Evolutionary conservation across 2,888 invertebrate species (phyloP), one percentile per base, ranked within the genome.

Genomic region (Choreutis nemorana): DNA sequence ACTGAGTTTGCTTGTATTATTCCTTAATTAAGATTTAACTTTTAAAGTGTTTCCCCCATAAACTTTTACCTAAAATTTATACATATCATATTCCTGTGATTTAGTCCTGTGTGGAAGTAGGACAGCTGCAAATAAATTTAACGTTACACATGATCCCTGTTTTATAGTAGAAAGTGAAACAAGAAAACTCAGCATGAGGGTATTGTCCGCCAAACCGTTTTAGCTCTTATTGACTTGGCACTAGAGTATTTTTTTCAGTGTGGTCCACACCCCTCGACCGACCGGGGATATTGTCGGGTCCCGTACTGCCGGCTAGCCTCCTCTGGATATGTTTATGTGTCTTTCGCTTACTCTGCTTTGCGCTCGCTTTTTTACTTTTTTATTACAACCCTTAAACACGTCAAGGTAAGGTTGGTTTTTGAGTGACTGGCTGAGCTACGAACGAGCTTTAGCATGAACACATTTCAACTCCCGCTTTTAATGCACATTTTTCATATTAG

Each of bases 201-300:
- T n/a, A n/a, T 56, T 62, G 56, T 59, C 62, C 55, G 68, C 68
- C 72, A 61, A 62, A 67, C 67, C 55, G 55, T 63, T 63, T 55
- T 58, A 50, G 73, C 67, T 72, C 70, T 63, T 70, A 70, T 70
- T 64, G 68, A 73, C 64, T 59, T 72, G 73, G 78, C 78, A 70
- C 70, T 78, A 79, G 78, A 79, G 71, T 73, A 67, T 77, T 71
- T 77, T 73, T 80, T 79, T 75, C 79, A 79, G 79, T 79, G 78
- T 73, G 60, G 58, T 66, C 75, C 75, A 68, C 73, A 81, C 81
- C 81, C 80, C 81, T 77, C 80, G 81, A 83, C 82, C 72, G 81
- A 81, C 75, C 67, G 66, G 56, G 68, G 67, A 67, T 67, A 67
- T 47, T 59, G 60, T 64, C 66, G 64, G 62, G 53, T 56, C 60